Evolutionary conservation across 2,888 invertebrate genomes (phyloP).

Genomic region (Epinotia brunnichana): DNA sequence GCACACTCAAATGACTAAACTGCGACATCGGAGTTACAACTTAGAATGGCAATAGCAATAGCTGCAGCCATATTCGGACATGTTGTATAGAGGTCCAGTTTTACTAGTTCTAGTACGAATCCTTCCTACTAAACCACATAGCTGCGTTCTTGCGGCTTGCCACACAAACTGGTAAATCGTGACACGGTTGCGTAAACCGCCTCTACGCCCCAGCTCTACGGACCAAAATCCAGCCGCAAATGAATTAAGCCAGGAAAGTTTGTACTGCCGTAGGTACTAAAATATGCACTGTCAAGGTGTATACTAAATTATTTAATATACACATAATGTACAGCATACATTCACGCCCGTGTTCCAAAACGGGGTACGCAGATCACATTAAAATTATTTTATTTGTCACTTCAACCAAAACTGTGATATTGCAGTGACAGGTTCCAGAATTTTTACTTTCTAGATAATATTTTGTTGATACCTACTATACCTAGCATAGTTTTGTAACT

Average conservation of each 20-base stretch:
- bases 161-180: constrained; percentile 42
- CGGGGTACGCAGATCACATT: no score
- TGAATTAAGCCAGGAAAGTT: not conserved
- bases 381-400: no score
- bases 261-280: not conserved
- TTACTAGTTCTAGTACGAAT: constrained; percentile 11
- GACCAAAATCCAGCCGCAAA: constrained; percentile 23
- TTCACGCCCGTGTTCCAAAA: no score
- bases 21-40: not conserved
- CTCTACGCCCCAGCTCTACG: constrained; percentile 18
- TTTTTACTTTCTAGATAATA: no score
- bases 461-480: no score
- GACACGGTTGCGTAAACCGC: constrained; percentile 39
- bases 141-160: constrained; percentile 38
- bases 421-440: no score
- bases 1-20: not conserved
- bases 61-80: constrained; percentile 7
- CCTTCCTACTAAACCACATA: constrained; percentile 14
- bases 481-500: no score
- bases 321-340: no score
- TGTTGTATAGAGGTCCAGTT: constrained; percentile 19
- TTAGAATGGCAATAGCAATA: not conserved
- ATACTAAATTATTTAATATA: not conserved
- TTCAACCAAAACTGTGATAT: no score
- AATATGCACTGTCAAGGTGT: constrained; percentile 6